Evolutionary conservation across 2,797 vertebrate species (phyloP), one percentile per base, ranked within the genome.

Genomic region (Pipistrellus kuhlii): DNA sequence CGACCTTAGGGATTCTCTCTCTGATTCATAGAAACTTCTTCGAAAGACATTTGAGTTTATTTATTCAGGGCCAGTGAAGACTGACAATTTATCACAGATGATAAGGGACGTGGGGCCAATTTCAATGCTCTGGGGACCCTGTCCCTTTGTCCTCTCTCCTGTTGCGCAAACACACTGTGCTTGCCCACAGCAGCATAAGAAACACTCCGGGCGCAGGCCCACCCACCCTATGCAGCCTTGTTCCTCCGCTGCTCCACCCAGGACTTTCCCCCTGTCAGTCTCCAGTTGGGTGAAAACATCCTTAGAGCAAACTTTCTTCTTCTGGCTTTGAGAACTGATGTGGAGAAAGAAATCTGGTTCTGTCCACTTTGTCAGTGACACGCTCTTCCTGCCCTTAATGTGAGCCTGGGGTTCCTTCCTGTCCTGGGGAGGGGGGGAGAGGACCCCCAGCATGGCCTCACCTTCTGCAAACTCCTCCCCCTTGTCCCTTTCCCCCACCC

Each of bases 11-110:
- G n/a, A 48, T 59, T 68, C 64, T 46, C 84, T 87, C 46, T 25
- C 51, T 88, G 41, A 53, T 59, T 89, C 38, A 81, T 46, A 35
- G 13, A 78, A 82, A 73, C 46, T 25, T 71, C 62, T 57, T 21
- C 32, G 41, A 77, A 88, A 41, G 46, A 96, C 76, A 48, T n/a
- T 76, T 21, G 32, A 59, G 30, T 80, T 90, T 57, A 71, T 76
- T 48, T 72, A 55, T 73, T 77, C 48, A 38, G 77, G 25, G 18
- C 41, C 17, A 69, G 1, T 68, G 62, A 53, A 62, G 55, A 59
- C 7, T 32, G 41, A 55, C 27, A 59, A 23, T 59, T 85, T 35
- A 41, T 82, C 64, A n/a, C 18, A 23, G 68, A 25, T 62, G 68
- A 75, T 38, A 64, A 76, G 69, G 62, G 69, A 80, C 21, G 62